Evolutionary conservation across 2,797 vertebrate species (phyloP).

Genomic region (Leptatherina wallacei): DNA sequence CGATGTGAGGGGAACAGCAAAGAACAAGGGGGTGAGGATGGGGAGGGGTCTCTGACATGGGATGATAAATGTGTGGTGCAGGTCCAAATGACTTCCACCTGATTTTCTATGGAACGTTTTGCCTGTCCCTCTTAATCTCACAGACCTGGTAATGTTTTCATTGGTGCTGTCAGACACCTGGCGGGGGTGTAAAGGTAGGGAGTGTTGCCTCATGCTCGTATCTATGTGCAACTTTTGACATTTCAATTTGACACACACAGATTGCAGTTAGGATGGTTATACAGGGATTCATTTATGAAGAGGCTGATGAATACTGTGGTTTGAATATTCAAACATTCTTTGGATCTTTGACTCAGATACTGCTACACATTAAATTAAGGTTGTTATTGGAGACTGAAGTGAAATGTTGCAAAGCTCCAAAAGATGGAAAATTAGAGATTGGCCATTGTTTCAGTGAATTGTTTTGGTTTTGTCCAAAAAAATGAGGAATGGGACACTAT

Average conservation of each 20-base stretch:
- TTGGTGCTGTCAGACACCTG: constrained; percentile 69
- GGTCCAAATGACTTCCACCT: constrained; percentile 77
- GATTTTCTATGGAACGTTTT: constrained; percentile 74
- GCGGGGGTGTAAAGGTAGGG: constrained; percentile 62
- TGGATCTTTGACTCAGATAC: no score
- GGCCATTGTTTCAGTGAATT: no score
- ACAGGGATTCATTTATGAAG: neutral
- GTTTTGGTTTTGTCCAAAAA: no score
- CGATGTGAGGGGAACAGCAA: constrained; percentile 47
- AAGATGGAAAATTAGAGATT: no score
- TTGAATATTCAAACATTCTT: constrained; percentile 16
- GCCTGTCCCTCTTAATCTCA: constrained; percentile 79
- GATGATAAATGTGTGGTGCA: constrained; percentile 79
- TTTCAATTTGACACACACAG: constrained; percentile 32
- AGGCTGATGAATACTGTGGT: neutral
- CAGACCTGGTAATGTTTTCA: constrained; percentile 73
- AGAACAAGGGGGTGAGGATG: constrained; percentile 3
- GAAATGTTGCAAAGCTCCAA: neutral
- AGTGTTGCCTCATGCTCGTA: constrained; percentile 50
- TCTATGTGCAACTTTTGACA: constrained; percentile 59
- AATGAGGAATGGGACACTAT: no score
- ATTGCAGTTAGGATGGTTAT: neutral
- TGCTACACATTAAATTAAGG: no score
- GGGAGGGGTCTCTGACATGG: constrained; percentile 53
- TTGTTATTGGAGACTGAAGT: no score